Base-by-base conservation (phyloP, 1,140 invertebrate genomes). In the Drosophila takahashii region DNA sequence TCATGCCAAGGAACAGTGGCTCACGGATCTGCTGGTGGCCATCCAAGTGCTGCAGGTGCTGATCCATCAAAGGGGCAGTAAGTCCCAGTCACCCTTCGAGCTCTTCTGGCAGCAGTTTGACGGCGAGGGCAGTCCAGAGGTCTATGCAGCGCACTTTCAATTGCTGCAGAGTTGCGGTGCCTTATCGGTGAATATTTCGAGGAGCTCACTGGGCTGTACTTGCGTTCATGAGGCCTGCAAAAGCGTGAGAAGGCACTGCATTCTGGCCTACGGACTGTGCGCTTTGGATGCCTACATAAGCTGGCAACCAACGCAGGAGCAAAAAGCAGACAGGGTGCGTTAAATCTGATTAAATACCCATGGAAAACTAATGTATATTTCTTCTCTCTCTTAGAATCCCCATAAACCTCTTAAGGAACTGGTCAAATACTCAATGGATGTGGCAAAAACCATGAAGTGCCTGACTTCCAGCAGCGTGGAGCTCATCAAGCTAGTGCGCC, bases 21-120 rank as follows among this genome's bases (percentile, higher is more conserved):
- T 73, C 0, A 53, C 59, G 0, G 84, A 89, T 15, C 39, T 74
- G 4, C 27, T 87, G n/a, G 10, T 89, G 27, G 18, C 58, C 7
- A 9, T 89, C 1, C 52, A 84, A 51, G 57, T 77, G 0, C 15
- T 90, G 13, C 72, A 80, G 34, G 41, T 37, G 7, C 47, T 67
- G 6, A 15, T 90, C 10, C 85, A 84, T 39, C 73, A 80, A n/a
- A 39, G 65, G 8, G 29, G 36, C n/a, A 42, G 22, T 29, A 80
- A 48, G 10, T n/a, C 13, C n/a, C 1, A 15, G 22, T 42, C 51
- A 0, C 57, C 36, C 1, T 77, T 87, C 4, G 58, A 69, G 2
- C 1, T 41, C 2, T 89, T 90, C 48, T 89, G 84, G 84, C 64
- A 74, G 41, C 53, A 62, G 13, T 15, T 87, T 15, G 56, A 64